phyloP scores from a whole-genome alignment of 1,140 invertebrate species.

The Euwallacea fornicatus region DNA sequence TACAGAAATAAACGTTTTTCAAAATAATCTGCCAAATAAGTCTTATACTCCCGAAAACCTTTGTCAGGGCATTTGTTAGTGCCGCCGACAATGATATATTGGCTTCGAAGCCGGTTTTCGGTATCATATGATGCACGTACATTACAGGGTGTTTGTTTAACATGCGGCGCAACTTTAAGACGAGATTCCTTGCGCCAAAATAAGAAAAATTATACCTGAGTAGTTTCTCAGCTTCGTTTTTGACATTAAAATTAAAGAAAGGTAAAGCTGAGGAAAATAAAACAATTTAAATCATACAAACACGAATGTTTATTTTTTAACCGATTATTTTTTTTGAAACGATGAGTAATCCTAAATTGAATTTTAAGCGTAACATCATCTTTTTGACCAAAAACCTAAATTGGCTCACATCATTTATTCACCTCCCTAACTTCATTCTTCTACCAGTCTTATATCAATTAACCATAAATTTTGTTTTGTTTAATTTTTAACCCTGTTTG shows the following conservation, averaged over 20 bases:
- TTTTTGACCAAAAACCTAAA: slow-evolving; percentile 26
- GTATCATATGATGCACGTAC: too few species aligned
- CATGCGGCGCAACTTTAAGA: too few species aligned
- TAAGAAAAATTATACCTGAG: too few species aligned
- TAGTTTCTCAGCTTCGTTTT: too few species aligned
- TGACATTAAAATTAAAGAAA: too few species aligned
- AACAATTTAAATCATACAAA: slow-evolving; percentile 41
- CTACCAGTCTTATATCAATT: slow-evolving; percentile 49
- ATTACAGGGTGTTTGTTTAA: too few species aligned
- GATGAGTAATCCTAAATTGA: slow-evolving; percentile 49
- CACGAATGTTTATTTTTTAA: slow-evolving; percentile 48
- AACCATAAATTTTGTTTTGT: slow-evolving; percentile 37
- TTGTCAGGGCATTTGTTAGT: too few species aligned
- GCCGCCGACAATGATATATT: too few species aligned
- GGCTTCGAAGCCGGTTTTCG: too few species aligned
- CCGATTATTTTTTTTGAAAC: slow-evolving; percentile 45
- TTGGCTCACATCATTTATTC: slow-evolving; percentile 46
- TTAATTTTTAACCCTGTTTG: slow-evolving; percentile 48
- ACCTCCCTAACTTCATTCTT: slow-evolving; percentile 49
- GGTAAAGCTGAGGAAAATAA: slow-evolving; percentile 25
- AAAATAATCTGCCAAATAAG: neutral
- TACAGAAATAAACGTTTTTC: slow-evolving; percentile 10
- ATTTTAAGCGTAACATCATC: slow-evolving; percentile 42
- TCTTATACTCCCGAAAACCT: too few species aligned
- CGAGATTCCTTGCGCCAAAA: too few species aligned